phyloP scores from a whole-genome alignment of 2,113 vertebrate species.

The Galbula dea region DNA sequence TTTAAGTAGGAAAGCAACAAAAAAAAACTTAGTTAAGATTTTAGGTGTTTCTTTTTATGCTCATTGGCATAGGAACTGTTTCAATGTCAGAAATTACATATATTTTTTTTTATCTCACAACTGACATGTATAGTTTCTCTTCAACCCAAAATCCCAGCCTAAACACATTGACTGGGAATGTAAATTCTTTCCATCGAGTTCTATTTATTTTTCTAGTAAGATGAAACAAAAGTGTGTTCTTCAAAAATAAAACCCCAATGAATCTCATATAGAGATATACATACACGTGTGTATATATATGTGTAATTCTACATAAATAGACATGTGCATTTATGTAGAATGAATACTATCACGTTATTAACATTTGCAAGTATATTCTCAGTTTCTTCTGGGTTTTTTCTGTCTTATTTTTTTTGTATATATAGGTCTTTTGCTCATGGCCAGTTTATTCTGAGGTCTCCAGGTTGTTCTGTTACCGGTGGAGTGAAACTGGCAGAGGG shows the following conservation, averaged over 20 bases:
- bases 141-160: not conserved
- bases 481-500: constrained; percentile 72
- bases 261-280: too few species aligned
- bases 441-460: constrained; percentile 74
- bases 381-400: not conserved
- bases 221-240: not conserved
- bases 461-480: constrained; percentile 73
- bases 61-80: not conserved
- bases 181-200: not conserved
- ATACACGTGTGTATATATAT: too few species aligned
- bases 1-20: not conserved
- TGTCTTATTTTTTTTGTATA: too few species aligned
- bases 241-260: not conserved
- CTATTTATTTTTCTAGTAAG: not conserved
- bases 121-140: not conserved
- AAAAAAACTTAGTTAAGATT: not conserved
- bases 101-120: not conserved
- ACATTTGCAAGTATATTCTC: not conserved
- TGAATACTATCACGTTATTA: not conserved
- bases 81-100: not conserved
- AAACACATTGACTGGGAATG: not conserved
- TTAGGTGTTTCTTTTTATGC: not conserved
- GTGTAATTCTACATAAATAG: not conserved
- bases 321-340: rapidly evolving
- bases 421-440: constrained; percentile 46